Percentiles rank a stretch among this genome's conserved stretches.
phyloP scores from a whole-genome alignment of 1,140 invertebrate genomes.

The Hypsibius dujardini region DNA sequence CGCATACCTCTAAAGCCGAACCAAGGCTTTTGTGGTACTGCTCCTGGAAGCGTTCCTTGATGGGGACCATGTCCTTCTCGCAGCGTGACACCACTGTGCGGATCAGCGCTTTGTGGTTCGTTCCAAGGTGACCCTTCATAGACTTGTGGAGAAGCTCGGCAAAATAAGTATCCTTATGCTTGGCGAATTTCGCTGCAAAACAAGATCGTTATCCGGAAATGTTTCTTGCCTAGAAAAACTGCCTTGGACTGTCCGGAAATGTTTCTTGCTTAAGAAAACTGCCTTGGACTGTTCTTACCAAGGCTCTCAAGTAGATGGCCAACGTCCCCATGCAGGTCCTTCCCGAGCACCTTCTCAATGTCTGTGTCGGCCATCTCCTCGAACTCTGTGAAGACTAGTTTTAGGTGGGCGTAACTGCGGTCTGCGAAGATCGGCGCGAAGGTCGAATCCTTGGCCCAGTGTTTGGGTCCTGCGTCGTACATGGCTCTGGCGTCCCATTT shows the following conservation, averaged over 20 bases:
- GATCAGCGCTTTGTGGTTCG: slow-evolving; percentile 36
- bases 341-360: slow-evolving; percentile 32
- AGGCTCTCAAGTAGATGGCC: slow-evolving; percentile 31
- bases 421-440: slow-evolving; percentile 56
- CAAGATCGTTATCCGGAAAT: too few species aligned
- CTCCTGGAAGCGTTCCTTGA: slow-evolving; percentile 35
- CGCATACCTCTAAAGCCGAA: slow-evolving; percentile 33
- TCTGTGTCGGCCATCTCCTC: slow-evolving; percentile 31
- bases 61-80: slow-evolving; percentile 38
- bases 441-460: slow-evolving; percentile 50
- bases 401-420: slow-evolving; percentile 33
- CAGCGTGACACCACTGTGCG: slow-evolving; percentile 35
- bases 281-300: too few species aligned
- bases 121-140: slow-evolving; percentile 52
- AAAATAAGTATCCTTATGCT: slow-evolving; percentile 78
- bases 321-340: slow-evolving; percentile 35
- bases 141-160: slow-evolving; percentile 69
- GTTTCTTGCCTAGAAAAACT: too few species aligned
- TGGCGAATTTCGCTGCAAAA: slow-evolving; percentile 59
- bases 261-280: too few species aligned
- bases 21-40: slow-evolving; percentile 33
- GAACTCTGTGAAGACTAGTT: slow-evolving; percentile 30
- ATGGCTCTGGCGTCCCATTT: not conserved
- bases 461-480: slow-evolving; percentile 8
- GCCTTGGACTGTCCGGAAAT: too few species aligned